Evolutionary conservation across 1,140 invertebrate genomes (phyloP).

Genomic region (Araneus ventricosus): DNA sequence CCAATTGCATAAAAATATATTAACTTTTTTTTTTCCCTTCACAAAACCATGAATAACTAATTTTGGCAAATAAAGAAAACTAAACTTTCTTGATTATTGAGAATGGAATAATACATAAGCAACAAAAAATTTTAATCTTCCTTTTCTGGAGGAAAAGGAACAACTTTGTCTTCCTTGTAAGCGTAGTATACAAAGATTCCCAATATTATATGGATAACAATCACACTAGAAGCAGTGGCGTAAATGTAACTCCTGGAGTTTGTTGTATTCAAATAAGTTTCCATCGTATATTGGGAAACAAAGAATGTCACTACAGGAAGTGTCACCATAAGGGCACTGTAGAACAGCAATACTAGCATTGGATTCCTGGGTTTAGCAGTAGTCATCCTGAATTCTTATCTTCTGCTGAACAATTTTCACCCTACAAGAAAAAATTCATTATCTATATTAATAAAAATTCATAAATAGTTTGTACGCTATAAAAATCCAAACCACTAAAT

Average conservation of each 20-base stretch:
- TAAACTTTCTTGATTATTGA: background rate
- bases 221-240: slow-evolving; percentile 87
- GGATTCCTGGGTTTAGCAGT: slow-evolving; percentile 62
- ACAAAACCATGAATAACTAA: background rate
- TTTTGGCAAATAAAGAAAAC: background rate
- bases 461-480: background rate
- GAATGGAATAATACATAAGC: background rate
- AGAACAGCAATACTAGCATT: slow-evolving; percentile 83
- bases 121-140: slow-evolving; percentile 55
- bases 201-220: slow-evolving; percentile 89
- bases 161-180: slow-evolving; percentile 86
- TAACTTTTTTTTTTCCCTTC: background rate
- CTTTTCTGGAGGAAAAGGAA: slow-evolving; percentile 75
- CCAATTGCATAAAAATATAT: background rate
- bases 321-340: slow-evolving; percentile 90
- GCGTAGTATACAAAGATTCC: slow-evolving; percentile 88
- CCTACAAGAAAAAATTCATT: background rate
- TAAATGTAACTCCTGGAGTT: slow-evolving; percentile 83
- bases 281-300: slow-evolving; percentile 84
- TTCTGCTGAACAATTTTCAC: background rate
- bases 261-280: slow-evolving; percentile 84
- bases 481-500: background rate
- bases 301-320: slow-evolving; percentile 89
- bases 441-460: background rate
- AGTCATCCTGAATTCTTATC: background rate